Conservation (phyloP, 2,888 invertebrate species). For the Leistus spinibarbis region DNA sequence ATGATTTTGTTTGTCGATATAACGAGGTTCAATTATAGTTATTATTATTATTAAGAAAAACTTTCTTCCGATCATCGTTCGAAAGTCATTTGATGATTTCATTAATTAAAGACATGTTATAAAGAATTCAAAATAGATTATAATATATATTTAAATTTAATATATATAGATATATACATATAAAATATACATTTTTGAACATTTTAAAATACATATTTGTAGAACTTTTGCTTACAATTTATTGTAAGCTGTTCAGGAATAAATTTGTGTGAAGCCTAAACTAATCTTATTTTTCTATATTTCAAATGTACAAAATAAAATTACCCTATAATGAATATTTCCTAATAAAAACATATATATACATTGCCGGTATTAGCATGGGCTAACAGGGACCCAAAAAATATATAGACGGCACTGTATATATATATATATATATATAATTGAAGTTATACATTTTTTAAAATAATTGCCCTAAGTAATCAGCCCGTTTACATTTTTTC, state of each 20-base stretch:
- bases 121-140: conserved; percentile 27
- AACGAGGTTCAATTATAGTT: conserved; percentile 15
- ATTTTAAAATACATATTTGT: conserved; percentile 36
- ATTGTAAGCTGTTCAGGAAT: conserved; percentile 38
- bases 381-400: too few species aligned
- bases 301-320: neutral
- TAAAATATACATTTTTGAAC: conserved; percentile 36
- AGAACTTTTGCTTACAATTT: conserved; percentile 32
- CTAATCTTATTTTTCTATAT: conserved; percentile 9
- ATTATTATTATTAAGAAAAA: conserved; percentile 27
- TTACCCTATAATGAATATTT: too few species aligned
- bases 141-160: conserved; percentile 40
- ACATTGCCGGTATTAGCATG: too few species aligned
- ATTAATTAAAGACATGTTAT: conserved; percentile 31
- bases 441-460: conserved; percentile 50
- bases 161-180: conserved; percentile 28
- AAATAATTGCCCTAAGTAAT: conserved; percentile 78
- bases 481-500: conserved; percentile 68
- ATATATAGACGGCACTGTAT: too few species aligned
- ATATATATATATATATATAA: neutral
- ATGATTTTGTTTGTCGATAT: conserved; percentile 19
- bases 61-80: conserved; percentile 27
- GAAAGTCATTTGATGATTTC: conserved; percentile 21
- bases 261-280: conserved; percentile 31
- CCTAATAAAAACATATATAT: too few species aligned